These are phyloP conservation scores for Agonopterix subpropinquella DNA, from an alignment of 2,888 invertebrate genomes.

Conservation along the genomic window DNA sequence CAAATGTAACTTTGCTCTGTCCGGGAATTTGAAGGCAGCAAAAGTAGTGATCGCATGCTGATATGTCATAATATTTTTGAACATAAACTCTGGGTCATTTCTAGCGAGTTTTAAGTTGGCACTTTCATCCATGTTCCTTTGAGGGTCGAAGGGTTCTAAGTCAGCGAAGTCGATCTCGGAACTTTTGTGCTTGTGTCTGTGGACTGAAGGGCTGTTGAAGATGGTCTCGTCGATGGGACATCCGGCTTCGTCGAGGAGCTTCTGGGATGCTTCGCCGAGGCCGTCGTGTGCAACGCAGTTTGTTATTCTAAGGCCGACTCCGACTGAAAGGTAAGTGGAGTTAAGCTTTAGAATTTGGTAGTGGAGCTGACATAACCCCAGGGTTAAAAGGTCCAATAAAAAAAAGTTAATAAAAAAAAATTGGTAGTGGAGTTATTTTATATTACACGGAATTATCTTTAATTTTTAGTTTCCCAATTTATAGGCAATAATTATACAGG, in stretches of 20 bases:
- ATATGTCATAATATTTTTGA: conserved; percentile 68
- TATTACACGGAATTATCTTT: no score
- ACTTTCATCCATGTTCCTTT: conserved; percentile 46
- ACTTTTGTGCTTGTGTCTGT: conserved; percentile 50
- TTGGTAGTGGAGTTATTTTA: no score
- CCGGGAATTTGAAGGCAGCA: conserved; percentile 89
- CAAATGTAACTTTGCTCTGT: conserved; percentile 84
- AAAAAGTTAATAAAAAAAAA: no score
- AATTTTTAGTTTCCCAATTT: no score
- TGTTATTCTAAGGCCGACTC: conserved; percentile 83
- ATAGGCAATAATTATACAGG: no score
- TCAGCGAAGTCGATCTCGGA: conserved; percentile 57
- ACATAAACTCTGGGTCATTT: conserved; percentile 51
- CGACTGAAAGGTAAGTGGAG: conserved; percentile 64
- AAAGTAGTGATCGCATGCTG: conserved; percentile 78
- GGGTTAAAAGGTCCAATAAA: no score
- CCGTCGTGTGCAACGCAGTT: conserved; percentile 89
- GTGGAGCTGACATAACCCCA: no score
- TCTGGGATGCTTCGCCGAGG: conserved; percentile 83
- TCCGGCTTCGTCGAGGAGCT: conserved; percentile 82
- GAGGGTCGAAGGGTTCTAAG: conserved; percentile 44
- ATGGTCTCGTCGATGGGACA: conserved; percentile 83
- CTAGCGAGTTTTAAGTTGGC: conserved; percentile 40
- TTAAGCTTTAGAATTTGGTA: background rate
- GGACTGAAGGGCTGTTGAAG: conserved; percentile 71